Conservation (phyloP, 2,113 vertebrate species). For the Carassius auratus region DNA sequence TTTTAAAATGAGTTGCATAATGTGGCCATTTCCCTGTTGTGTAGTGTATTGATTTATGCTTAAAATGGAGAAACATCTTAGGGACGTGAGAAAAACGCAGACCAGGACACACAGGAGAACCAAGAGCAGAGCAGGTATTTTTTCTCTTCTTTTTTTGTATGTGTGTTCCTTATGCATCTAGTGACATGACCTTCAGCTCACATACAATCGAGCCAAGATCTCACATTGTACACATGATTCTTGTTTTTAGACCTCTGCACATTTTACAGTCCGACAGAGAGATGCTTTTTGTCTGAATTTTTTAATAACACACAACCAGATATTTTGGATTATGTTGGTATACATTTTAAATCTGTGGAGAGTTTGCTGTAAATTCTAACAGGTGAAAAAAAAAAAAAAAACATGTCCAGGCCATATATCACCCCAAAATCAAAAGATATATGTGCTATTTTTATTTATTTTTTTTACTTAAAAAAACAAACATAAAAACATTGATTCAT, state of each 20-base stretch:
- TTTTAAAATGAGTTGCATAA: not conserved
- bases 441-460: not conserved
- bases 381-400: not conserved
- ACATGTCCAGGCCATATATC: not conserved
- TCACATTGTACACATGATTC: not conserved
- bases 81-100: not conserved
- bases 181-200: not conserved
- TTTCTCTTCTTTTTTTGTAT: not conserved
- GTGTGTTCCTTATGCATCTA: not conserved
- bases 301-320: not conserved
- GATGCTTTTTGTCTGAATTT: not conserved
- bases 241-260: not conserved
- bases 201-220: not conserved
- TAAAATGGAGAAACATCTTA: conserved; percentile 16
- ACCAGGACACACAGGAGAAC: not conserved
- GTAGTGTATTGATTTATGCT: not conserved
- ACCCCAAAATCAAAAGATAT: not conserved
- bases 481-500: no score
- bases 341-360: not conserved
- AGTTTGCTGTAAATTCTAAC: not conserved
- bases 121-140: conserved; percentile 21
- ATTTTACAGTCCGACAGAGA: not conserved
- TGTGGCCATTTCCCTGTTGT: not conserved
- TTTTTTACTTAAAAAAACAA: not conserved
- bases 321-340: not conserved